These are phyloP conservation scores for Antitype chi DNA, from an alignment of 2,888 invertebrate genomes.

Conservation along the genomic window DNA sequence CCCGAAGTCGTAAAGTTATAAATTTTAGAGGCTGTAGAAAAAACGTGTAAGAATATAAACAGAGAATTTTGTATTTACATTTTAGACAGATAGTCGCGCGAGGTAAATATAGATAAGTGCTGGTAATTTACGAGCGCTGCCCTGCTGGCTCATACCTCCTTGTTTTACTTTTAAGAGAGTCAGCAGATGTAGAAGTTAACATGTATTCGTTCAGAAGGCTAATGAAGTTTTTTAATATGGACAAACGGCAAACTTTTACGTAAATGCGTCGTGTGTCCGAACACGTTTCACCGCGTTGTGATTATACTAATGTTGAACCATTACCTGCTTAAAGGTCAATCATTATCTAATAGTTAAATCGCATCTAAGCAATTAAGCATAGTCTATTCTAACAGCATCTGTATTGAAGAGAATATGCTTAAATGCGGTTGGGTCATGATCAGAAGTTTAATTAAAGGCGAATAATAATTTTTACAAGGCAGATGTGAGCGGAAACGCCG, in stretches of 20 bases:
- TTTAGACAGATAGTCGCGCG: conserved; percentile 78
- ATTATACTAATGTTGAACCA: background rate
- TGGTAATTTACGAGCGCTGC: conserved; percentile 79
- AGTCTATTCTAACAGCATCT: too few species aligned
- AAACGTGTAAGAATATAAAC: conserved; percentile 70
- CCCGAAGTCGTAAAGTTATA: conserved; percentile 56
- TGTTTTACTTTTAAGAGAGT: conserved; percentile 6
- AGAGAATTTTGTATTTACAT: conserved; percentile 80
- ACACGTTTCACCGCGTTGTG: background rate
- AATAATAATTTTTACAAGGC: too few species aligned
- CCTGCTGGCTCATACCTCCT: conserved; percentile 28
- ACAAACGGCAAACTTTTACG: background rate
- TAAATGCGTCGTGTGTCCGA: background rate
- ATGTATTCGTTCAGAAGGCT: background rate
- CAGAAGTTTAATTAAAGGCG: too few species aligned
- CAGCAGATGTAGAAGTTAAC: background rate
- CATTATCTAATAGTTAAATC: too few species aligned
- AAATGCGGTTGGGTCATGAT: too few species aligned
- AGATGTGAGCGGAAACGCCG: too few species aligned
- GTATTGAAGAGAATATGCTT: too few species aligned
- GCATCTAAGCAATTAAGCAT: too few species aligned
- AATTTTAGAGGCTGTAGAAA: conserved; percentile 64
- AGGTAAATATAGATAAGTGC: conserved; percentile 84
- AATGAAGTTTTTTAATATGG: background rate
- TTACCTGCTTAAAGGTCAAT: background rate